phyloP scores from a whole-genome alignment of 1,140 invertebrate genomes.

The Ceratoteleas bidentatus region DNA sequence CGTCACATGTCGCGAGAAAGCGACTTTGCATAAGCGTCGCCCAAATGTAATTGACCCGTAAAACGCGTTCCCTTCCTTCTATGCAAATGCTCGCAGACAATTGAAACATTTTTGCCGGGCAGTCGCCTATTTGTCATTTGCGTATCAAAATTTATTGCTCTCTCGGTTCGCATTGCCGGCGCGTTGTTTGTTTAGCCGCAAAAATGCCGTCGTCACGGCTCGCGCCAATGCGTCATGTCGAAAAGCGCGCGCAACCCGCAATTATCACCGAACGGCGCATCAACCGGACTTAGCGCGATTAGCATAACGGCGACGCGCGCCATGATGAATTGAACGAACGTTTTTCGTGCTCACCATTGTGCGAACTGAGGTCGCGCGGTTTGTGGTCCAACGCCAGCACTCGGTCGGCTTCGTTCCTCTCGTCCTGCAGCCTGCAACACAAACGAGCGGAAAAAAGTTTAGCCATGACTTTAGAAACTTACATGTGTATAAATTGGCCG shows the following conservation, averaged over 20 bases:
- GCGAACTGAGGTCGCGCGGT: slow-evolving; percentile 90
- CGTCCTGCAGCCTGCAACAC: slow-evolving; percentile 90
- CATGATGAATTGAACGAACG: slow-evolving; percentile 51
- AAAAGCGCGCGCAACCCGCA: slow-evolving; percentile 17
- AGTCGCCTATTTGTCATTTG: slow-evolving; percentile 35
- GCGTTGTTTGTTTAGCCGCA: slow-evolving; percentile 43
- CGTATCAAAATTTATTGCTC: slow-evolving; percentile 44
- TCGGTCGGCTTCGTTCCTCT: slow-evolving; percentile 89
- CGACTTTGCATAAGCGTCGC: slow-evolving; percentile 5
- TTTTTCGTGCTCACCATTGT: slow-evolving; percentile 87
- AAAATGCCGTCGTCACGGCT: slow-evolving; percentile 22
- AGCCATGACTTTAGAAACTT: slow-evolving; percentile 68
- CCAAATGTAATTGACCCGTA: slow-evolving; percentile 20
- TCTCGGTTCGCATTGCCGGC: slow-evolving; percentile 13
- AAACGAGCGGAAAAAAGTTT: slow-evolving; percentile 58
- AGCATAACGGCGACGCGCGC: slow-evolving; percentile 37
- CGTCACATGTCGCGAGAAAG: no score
- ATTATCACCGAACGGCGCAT: slow-evolving; percentile 37
- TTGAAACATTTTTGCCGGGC: slow-evolving; percentile 30
- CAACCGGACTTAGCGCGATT: slow-evolving; percentile 21
- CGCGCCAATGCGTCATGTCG: slow-evolving; percentile 49
- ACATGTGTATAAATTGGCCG: slow-evolving; percentile 67
- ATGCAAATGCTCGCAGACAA: slow-evolving; percentile 33
- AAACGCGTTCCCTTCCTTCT: slow-evolving; percentile 4
- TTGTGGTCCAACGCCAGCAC: slow-evolving; percentile 89